Conservation (phyloP, 2,113 vertebrate genomes). For the Brevimyrus niger region DNA sequence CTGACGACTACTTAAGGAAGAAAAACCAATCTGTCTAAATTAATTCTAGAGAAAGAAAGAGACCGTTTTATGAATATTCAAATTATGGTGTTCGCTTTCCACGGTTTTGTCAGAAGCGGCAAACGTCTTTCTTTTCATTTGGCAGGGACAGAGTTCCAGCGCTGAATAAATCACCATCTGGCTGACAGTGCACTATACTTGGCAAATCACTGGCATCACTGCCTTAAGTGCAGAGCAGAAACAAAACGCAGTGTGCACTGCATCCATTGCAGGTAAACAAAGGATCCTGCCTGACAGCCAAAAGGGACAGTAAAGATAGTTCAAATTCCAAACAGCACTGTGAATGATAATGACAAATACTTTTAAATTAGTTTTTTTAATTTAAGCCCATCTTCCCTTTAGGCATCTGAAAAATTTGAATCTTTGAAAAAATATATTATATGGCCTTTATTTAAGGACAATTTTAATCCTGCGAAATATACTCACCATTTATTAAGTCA, state of each 20-base stretch:
- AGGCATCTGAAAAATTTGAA: conserved; percentile 28
- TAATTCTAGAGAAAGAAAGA: background rate
- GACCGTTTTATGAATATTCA: conserved; percentile 6
- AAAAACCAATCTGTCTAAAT: conserved; percentile 12
- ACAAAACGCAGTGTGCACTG: conserved; percentile 6
- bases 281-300: conserved; percentile 4
- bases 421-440: conserved; percentile 12
- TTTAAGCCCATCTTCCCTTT: conserved; percentile 28
- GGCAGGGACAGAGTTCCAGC: background rate
- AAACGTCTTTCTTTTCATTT: background rate
- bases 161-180: background rate
- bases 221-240: background rate
- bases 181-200: background rate
- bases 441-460: background rate
- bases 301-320: conserved; percentile 24
- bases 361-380: conserved; percentile 28
- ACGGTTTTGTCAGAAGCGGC: background rate
- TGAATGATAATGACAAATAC: conserved; percentile 13
- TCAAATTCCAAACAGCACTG: conserved; percentile 20
- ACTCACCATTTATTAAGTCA: background rate
- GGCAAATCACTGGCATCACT: background rate
- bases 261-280: conserved; percentile 22
- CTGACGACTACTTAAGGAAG: background rate
- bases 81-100: background rate
- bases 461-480: background rate